Evolutionary conservation across 37 sponge, comb jelly and placozoan genomes (phyloP), one percentile per base, ranked within the genome.

Genomic region (Beroe forskalii): DNA sequence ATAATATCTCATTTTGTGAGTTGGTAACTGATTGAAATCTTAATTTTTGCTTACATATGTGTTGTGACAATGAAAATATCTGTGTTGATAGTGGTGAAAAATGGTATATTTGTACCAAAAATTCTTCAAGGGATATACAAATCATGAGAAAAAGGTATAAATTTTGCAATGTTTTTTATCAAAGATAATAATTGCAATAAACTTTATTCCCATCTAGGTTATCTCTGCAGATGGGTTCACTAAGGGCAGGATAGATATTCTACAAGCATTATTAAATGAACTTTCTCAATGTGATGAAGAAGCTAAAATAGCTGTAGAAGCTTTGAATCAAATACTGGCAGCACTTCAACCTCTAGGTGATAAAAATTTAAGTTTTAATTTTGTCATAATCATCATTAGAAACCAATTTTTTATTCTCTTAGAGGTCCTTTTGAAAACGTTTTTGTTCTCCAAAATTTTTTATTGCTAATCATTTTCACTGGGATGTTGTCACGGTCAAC

Each of bases 1-100:
- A 80, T 80, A 1, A 80, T 80, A 6, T 80, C 86, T 43, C 86
- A 80, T 43, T 80, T 80, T 80, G 86, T 80, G 31, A 80, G 86
- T 44, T 1, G 6, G 55, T 48, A n/a, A n/a, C 55, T 48, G 6
- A 6, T 48, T 48, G 12, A 17, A 17, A 48, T 12, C 12, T 48
- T 48, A 48, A 6, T 48, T 17, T 48, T 48, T 48, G 12, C 55
- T 48, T 48, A 8, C 6, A 64, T 64, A 22, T n/a, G 4, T 64
- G 66, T 64, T 8, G 3, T 22, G 25, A 64, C 31, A 30, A 30
- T n/a, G 17, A 22, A 3, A 64, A 64, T 6, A 22, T 4, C 25
- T 64, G 6, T 64, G 66, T 17, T 17, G 12, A 48, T 48, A 48
- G 12, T 48, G n/a, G n/a, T n/a, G n/a, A n/a, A n/a, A n/a, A n/a